These are phyloP conservation scores for Thunnus albacares DNA, from an alignment of 2,797 vertebrate species.

Conservation along the genomic window DNA sequence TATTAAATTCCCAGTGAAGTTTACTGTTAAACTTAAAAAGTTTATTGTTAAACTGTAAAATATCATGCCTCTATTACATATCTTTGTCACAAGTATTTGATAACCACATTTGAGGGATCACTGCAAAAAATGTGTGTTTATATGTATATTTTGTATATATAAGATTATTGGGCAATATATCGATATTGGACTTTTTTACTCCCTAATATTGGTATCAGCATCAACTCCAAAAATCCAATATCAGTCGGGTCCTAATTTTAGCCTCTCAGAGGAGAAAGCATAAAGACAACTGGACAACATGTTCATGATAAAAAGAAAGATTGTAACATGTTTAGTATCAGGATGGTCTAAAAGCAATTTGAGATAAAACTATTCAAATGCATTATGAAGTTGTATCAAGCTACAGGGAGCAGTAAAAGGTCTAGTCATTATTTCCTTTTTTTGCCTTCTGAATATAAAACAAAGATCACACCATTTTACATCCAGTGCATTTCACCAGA, in stretches of 20 bases:
- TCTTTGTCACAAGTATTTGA: too few relatives aligned
- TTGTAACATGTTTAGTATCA: conserved; percentile 11
- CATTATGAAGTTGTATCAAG: conserved; percentile 33
- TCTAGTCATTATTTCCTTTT: conserved; percentile 36
- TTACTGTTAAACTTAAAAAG: too few relatives aligned
- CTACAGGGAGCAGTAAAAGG: conserved; percentile 8
- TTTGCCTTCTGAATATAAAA: conserved; percentile 38
- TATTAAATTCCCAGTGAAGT: too few relatives aligned
- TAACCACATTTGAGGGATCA: too few relatives aligned
- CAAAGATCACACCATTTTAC: conserved; percentile 42
- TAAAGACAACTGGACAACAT: conserved; percentile 8
- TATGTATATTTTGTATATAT: too few relatives aligned
- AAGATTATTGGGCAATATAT: too few relatives aligned
- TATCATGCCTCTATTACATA: too few relatives aligned
- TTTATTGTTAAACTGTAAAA: too few relatives aligned
- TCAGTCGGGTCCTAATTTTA: not conserved
- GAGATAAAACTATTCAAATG: conserved; percentile 37
- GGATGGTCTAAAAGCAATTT: conserved; percentile 31
- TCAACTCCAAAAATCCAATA: too few relatives aligned
- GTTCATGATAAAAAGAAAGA: conserved; percentile 21
- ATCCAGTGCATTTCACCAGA: conserved; percentile 33
- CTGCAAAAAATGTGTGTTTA: too few relatives aligned
- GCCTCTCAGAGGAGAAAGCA: not conserved
- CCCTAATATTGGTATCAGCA: too few relatives aligned
- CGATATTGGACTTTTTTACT: too few relatives aligned